Evolutionary conservation across 1,140 invertebrate genomes (phyloP).

Genomic region (Grapholita molesta): DNA sequence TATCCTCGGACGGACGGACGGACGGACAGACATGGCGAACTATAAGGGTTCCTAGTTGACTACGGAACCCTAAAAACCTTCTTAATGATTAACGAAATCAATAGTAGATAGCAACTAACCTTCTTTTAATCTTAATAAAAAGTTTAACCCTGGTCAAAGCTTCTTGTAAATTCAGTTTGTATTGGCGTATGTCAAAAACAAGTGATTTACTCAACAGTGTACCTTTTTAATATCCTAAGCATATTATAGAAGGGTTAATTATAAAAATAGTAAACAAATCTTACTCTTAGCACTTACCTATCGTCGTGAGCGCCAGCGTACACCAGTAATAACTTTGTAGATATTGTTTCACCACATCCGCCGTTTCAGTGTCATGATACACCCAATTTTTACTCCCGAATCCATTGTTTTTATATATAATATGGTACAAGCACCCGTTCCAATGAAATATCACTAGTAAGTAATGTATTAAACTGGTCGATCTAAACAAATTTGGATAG

Average conservation of each 20-base stretch:
- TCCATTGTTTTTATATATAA: slow-evolving; percentile 96
- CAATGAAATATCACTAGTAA: slow-evolving; percentile 99
- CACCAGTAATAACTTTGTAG: slow-evolving; percentile 99
- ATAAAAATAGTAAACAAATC: background rate
- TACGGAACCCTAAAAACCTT: no score
- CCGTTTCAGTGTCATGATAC: slow-evolving; percentile 88
- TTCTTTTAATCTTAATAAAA: no score
- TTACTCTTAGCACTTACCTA: slow-evolving; percentile 79
- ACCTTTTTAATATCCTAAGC: no score
- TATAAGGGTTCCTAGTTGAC: no score
- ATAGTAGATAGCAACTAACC: no score
- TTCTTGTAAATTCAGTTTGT: no score
- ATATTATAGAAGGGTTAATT: background rate
- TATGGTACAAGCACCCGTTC: slow-evolving; percentile 99
- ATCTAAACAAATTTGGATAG: slow-evolving; percentile 98
- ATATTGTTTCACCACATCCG: slow-evolving; percentile 95
- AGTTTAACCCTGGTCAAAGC: no score
- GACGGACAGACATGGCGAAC: no score
- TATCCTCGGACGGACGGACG: no score
- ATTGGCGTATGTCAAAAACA: no score
- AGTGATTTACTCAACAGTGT: no score
- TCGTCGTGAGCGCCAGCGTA: slow-evolving; percentile 95
- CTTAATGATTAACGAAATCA: no score
- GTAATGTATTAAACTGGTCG: slow-evolving; percentile 96
- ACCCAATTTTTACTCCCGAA: slow-evolving; percentile 96